phyloP scores from a whole-genome alignment of 1,140 invertebrate genomes.

The Palaemon carinicauda region DNA sequence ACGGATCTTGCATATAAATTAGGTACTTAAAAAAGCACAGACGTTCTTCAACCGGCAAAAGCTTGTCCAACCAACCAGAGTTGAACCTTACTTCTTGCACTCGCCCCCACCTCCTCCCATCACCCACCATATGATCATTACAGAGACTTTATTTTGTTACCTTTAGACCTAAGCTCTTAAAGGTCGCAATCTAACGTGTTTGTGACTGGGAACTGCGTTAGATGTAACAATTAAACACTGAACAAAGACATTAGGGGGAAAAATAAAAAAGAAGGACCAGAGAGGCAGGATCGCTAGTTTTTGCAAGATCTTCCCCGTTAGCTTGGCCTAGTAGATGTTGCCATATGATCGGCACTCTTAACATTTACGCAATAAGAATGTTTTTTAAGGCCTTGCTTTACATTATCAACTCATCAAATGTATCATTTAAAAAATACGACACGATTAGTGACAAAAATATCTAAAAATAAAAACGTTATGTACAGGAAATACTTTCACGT shows the following conservation, averaged over 20 bases:
- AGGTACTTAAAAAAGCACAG: constrained; percentile 36
- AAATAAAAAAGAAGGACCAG: constrained; percentile 25
- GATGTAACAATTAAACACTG: neutral
- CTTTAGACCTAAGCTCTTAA: neutral
- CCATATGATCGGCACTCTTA: constrained; percentile 32
- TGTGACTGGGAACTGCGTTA: neutral
- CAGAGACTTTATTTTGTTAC: neutral
- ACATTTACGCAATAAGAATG: constrained; percentile 9
- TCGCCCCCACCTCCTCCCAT: neutral
- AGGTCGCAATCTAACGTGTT: neutral
- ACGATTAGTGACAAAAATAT: neutral
- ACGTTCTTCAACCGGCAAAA: constrained; percentile 40
- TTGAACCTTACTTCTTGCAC: constrained; percentile 30
- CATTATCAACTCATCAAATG: neutral
- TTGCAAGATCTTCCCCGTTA: constrained; percentile 56
- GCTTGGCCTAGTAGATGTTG: constrained; percentile 53
- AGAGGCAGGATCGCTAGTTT: constrained; percentile 49
- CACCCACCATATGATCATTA: constrained; percentile 25
- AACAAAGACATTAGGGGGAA: neutral
- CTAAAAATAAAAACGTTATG: neutral
- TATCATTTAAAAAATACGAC: neutral
- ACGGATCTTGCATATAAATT: constrained; percentile 35
- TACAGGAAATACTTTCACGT: constrained; percentile 11
- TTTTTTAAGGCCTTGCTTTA: neutral
- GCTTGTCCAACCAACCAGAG: constrained; percentile 24